Evolutionary conservation across 2,113 vertebrate genomes (phyloP).

Genomic region (Melanotaenia duboulayi): DNA sequence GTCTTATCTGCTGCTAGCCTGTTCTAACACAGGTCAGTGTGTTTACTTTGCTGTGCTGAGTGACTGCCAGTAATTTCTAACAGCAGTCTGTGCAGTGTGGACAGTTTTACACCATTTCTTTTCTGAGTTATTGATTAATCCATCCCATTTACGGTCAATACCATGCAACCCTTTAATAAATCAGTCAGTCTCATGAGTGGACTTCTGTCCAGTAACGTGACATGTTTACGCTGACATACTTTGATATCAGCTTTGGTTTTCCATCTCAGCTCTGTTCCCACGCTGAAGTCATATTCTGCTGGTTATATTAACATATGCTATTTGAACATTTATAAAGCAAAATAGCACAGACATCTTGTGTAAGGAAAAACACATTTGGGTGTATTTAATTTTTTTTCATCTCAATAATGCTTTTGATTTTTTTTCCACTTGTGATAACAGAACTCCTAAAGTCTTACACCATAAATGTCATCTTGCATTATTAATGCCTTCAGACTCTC

Average conservation of each 20-base stretch:
- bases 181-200: constrained; percentile 6
- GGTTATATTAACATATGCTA: not conserved
- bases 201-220: not conserved
- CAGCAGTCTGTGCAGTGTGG: constrained; percentile 4
- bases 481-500: no score
- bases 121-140: not conserved
- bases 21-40: constrained; percentile 25
- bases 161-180: not conserved
- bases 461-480: no score
- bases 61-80: constrained; percentile 22
- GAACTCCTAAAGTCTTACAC: no score
- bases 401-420: no score
- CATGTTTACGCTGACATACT: not conserved
- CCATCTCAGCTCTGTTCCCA: no score
- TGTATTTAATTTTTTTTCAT: no score
- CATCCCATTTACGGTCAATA: constrained; percentile 3
- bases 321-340: not conserved
- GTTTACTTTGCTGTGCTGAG: constrained; percentile 23
- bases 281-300: no score
- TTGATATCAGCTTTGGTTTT: no score
- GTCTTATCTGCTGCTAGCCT: constrained; percentile 51
- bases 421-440: no score
- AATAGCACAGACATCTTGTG: no score
- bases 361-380: no score
- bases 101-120: not conserved